These are phyloP conservation scores for Mesorhabditis spiculigera DNA, from an alignment of 2,888 invertebrate species.

Conservation along the genomic window DNA sequence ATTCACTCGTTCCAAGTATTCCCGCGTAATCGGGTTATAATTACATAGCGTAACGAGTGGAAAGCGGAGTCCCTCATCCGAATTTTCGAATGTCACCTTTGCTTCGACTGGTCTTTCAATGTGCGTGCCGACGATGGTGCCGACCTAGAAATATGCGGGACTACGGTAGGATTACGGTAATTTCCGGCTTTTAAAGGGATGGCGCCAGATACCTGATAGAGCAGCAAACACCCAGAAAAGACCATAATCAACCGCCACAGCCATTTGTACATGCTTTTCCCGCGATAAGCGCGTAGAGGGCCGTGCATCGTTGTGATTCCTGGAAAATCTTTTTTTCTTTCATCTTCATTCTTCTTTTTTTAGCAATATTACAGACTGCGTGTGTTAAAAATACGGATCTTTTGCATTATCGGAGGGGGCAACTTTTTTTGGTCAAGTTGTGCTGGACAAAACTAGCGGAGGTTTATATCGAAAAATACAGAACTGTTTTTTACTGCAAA, in stretches of 20 bases:
- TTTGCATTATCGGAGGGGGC: too few relatives aligned
- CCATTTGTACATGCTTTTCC: not conserved
- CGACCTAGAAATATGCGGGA: not conserved
- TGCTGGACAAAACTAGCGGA: too few relatives aligned
- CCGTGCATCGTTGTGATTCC: constrained; percentile 3
- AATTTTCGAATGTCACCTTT: not conserved
- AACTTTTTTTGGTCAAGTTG: too few relatives aligned
- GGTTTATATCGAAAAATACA: too few relatives aligned
- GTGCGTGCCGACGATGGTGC: not conserved
- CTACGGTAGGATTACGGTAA: too few relatives aligned
- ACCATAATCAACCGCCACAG: not conserved
- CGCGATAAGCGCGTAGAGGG: not conserved
- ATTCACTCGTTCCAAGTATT: not conserved
- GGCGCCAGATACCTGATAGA: not conserved
- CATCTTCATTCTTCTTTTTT: too few relatives aligned
- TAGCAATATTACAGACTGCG: too few relatives aligned
- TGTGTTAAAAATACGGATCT: too few relatives aligned
- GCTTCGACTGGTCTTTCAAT: not conserved
- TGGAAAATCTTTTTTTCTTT: not conserved
- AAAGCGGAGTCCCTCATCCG: not conserved
- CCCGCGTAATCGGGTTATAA: not conserved
- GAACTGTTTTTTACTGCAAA: too few relatives aligned
- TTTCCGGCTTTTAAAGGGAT: too few relatives aligned
- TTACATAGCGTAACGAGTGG: not conserved
- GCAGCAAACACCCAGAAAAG: not conserved